These are phyloP conservation scores for Drymodes brunneopygia DNA, from an alignment of 2,113 vertebrate species.

Conservation along the genomic window DNA sequence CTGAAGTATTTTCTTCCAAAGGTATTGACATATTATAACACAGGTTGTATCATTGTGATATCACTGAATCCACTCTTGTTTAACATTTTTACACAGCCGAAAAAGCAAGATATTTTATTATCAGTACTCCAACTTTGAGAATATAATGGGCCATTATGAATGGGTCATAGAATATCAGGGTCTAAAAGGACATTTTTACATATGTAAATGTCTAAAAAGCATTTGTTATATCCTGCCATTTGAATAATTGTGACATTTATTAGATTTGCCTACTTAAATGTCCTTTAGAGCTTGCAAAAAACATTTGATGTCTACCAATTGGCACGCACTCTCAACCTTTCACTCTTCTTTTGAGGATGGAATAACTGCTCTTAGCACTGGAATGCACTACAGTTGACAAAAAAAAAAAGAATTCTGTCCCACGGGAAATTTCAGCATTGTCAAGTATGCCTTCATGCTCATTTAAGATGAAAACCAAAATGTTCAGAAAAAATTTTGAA, in stretches of 20 bases:
- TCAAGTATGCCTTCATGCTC: background rate
- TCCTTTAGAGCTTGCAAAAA: slow-evolving; percentile 6
- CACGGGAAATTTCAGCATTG: background rate
- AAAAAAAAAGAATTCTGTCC: background rate
- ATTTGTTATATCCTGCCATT: background rate
- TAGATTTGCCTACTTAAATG: slow-evolving; percentile 4
- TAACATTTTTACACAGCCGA: background rate
- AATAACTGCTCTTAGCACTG: background rate
- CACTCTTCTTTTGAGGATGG: background rate
- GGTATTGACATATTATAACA: background rate
- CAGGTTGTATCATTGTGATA: background rate
- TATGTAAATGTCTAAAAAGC: background rate
- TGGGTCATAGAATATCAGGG: background rate
- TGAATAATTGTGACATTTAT: slow-evolving; percentile 27
- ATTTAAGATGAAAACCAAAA: background rate
- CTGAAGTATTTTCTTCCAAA: background rate
- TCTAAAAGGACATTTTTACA: slow-evolving; percentile 10
- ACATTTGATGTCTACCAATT: background rate
- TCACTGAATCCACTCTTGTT: background rate
- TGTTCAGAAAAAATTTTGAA: background rate
- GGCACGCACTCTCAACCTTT: background rate
- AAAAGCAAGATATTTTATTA: background rate
- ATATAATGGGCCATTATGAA: background rate
- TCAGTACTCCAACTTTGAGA: background rate
- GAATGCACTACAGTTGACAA: background rate